A percentile compares a stretch with the other conserved stretches of the same genome.
Conservation (phyloP, 1,140 invertebrate genomes). For the Ostrea edulis region DNA sequence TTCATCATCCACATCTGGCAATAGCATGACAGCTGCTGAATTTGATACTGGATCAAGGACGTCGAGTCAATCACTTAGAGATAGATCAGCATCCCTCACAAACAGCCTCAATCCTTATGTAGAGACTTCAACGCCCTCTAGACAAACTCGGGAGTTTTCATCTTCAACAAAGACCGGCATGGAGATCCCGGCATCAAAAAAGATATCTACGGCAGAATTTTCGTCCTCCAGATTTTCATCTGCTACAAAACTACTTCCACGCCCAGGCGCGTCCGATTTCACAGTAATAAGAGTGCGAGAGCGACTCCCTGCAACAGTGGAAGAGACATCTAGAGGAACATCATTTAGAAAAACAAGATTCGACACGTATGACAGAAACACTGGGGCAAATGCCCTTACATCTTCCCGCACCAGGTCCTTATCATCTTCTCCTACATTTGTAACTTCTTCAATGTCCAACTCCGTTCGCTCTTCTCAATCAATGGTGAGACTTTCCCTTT, state of each 20-base stretch:
- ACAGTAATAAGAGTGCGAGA: not conserved
- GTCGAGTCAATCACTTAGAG: too few species aligned
- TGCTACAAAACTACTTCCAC: not conserved
- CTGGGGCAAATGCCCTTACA: not conserved
- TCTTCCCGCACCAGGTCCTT: not conserved
- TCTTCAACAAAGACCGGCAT: not conserved
- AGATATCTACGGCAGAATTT: not conserved
- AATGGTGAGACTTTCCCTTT: conserved; percentile 13
- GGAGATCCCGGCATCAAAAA: not conserved
- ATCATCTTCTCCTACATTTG: conserved; percentile 5
- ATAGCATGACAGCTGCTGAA: not conserved
- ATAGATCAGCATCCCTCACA: too few species aligned
- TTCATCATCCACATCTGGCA: not conserved
- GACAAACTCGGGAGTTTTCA: not conserved
- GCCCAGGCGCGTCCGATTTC: not conserved
- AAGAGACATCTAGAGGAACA: not conserved
- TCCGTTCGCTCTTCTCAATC: not conserved
- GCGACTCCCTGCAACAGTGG: not conserved
- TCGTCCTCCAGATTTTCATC: not conserved
- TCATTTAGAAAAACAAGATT: not conserved
- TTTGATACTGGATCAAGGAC: not conserved
- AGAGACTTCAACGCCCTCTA: not conserved
- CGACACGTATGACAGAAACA: not conserved
- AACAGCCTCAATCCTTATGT: not conserved
- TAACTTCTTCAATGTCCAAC: not conserved